Evolutionary conservation across 1,140 invertebrate species (phyloP), one percentile per base, ranked within the genome.

Genomic region (Phortica variegata): DNA sequence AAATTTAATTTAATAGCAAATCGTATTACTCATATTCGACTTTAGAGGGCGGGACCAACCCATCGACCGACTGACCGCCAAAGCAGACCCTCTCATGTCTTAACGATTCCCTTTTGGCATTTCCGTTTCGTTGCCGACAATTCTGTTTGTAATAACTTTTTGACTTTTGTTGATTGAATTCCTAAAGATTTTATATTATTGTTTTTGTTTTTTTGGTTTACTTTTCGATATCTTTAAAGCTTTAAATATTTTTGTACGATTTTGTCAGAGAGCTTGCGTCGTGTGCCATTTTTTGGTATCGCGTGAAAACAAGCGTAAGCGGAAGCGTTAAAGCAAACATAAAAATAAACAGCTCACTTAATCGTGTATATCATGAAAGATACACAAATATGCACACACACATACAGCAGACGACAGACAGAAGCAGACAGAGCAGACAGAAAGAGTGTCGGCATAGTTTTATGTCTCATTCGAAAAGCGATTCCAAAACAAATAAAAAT

Each of bases 321-420:
- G 63, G 63, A 68, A 68, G 63, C 65, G 65, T 49, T 58, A 68
- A 68, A 60, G 51, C 57, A 68, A 68, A 68, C 63, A 68, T 68
- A 66, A 68, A 68, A 68, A 68, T 60, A 68, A 68, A 68, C 63
- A 68, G 60, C 63, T 53, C 65, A 60, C 57, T 60, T 69, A 68
- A 68, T 68, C 60, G 63, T 68, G 58, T 58, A 60, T 63, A 68
- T 43, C 40, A 56, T 37, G 26, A 63, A 50, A 34, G 8, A n/a
- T 34, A 34, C 13, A 34, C 13, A 8, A 8, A 13, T 34, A 34
- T 26, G 10, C 10, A 26, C 10, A 26, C 5, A 34, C 6, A 34
- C 12, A 29, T 29, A 29, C 26, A 7, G 12, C 12, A 29, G 6
- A 29, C 26, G 26, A 29, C n/a, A n/a, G n/a, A n/a, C n/a, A n/a